Conservation (phyloP, 2,888 invertebrate species). For the Andrena hattorfiana region DNA sequence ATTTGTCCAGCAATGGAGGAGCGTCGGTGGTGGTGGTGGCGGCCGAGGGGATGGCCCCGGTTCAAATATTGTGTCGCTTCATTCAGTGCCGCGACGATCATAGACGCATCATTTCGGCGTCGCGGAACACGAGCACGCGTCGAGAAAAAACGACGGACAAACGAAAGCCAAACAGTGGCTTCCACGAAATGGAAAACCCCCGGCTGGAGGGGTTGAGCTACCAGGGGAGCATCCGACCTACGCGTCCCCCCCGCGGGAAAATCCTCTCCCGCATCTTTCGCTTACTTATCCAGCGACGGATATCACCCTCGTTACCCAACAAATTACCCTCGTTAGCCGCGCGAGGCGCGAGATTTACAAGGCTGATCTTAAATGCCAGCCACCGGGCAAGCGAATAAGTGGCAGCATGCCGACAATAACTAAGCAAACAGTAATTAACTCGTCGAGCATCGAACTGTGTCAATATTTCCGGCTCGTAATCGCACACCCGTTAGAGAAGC, state of each 20-base stretch:
- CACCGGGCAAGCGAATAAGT: neutral
- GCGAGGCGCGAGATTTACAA: neutral
- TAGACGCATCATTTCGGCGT: slow-evolving; percentile 74
- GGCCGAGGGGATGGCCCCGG: slow-evolving; percentile 46
- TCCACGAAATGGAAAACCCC: slow-evolving; percentile 36
- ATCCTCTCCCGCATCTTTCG: neutral
- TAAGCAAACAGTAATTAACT: slow-evolving; percentile 10
- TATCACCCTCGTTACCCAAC: neutral
- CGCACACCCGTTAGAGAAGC: slow-evolving; percentile 52
- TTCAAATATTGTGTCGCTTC: slow-evolving; percentile 75
- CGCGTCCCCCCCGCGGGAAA: too few species aligned
- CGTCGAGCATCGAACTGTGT: slow-evolving; percentile 32
- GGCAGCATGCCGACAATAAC: slow-evolving; percentile 4
- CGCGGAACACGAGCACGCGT: slow-evolving; percentile 44
- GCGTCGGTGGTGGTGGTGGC: slow-evolving; percentile 59
- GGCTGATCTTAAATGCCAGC: neutral
- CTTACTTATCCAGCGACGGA: neutral
- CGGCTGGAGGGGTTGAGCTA: neutral
- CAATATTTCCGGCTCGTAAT: slow-evolving; percentile 39
- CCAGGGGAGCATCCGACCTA: neutral
- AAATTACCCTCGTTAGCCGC: neutral
- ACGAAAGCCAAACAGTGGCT: neutral
- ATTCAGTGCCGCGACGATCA: slow-evolving; percentile 75
- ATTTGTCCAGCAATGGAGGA: slow-evolving; percentile 83
- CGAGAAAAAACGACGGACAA: slow-evolving; percentile 17